A percentile compares a stretch with the other conserved stretches of the same genome.
Conservation (phyloP, 2,888 invertebrate species). For the Limnephilus marmoratus region DNA sequence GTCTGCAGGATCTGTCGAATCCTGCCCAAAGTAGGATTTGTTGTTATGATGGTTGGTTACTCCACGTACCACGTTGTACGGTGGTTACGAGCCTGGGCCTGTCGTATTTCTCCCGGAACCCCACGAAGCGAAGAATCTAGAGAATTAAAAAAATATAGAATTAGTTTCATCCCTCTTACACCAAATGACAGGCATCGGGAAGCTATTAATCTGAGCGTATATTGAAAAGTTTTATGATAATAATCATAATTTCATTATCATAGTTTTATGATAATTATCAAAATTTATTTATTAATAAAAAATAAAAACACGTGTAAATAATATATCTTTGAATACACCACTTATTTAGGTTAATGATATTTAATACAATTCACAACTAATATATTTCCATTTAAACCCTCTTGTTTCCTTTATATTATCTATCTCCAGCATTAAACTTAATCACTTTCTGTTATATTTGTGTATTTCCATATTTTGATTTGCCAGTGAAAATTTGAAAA, state of each 20-base stretch:
- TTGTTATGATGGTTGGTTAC: conserved; percentile 53
- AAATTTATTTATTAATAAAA: neutral
- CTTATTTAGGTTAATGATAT: neutral
- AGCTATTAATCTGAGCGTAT: neutral
- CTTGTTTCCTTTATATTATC: too few species aligned
- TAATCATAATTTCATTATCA: neutral
- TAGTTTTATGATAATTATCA: too few species aligned
- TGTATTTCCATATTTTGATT: neutral
- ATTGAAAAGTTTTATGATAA: neutral
- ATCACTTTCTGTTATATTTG: too few species aligned
- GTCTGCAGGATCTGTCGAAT: neutral
- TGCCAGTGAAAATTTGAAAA: neutral
- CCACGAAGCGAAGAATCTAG: conserved; percentile 76
- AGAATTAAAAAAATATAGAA: conserved; percentile 67
- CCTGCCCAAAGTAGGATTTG: neutral
- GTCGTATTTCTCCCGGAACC: conserved; percentile 75
- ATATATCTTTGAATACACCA: neutral
- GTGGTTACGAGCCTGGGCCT: conserved; percentile 66
- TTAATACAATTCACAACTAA: too few species aligned
- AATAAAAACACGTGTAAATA: neutral
- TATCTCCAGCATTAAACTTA: too few species aligned
- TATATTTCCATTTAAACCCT: too few species aligned
- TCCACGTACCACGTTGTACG: conserved; percentile 77
- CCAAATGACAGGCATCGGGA: neutral
- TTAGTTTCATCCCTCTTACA: neutral